These are phyloP conservation scores for Arctocebus calabarensis DNA, from an alignment of 2,797 vertebrate species.

Conservation along the genomic window DNA sequence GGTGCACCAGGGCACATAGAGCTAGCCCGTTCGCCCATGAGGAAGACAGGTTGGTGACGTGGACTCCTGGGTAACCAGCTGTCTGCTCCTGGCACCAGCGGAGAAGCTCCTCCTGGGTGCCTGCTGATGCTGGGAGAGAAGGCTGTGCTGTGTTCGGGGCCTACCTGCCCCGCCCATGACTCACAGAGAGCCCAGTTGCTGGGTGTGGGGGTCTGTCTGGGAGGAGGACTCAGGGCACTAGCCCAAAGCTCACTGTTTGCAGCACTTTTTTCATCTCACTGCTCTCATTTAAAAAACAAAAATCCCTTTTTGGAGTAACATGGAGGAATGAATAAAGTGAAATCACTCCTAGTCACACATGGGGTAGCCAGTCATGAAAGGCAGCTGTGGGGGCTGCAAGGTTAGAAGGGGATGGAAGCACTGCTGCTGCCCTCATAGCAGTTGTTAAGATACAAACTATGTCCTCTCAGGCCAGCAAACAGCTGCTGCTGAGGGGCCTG, in stretches of 20 bases:
- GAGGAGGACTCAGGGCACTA: neutral
- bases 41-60: constrained; percentile 90
- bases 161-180: neutral
- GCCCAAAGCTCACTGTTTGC: neutral
- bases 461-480: rapidly evolving
- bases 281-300: neutral
- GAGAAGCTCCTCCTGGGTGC: constrained; percentile 90
- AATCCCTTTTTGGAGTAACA: neutral
- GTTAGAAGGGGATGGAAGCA: neutral
- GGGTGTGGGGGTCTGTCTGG: neutral
- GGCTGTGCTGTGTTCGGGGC: neutral
- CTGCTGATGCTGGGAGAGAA: constrained; percentile 82
- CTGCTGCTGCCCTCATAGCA: rapidly evolving
- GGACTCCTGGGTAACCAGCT: constrained; percentile 88
- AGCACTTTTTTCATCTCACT: neutral
- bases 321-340: neutral
- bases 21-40: constrained; percentile 95
- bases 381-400: neutral
- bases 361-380: neutral
- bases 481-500: neutral
- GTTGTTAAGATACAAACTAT: rapidly evolving
- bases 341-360: neutral
- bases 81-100: constrained; percentile 95
- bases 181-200: neutral
- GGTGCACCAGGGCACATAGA: constrained; percentile 94